phyloP scores from a whole-genome alignment of 35 echinoderm and acorn worm species.

The Ptychodera flava region DNA sequence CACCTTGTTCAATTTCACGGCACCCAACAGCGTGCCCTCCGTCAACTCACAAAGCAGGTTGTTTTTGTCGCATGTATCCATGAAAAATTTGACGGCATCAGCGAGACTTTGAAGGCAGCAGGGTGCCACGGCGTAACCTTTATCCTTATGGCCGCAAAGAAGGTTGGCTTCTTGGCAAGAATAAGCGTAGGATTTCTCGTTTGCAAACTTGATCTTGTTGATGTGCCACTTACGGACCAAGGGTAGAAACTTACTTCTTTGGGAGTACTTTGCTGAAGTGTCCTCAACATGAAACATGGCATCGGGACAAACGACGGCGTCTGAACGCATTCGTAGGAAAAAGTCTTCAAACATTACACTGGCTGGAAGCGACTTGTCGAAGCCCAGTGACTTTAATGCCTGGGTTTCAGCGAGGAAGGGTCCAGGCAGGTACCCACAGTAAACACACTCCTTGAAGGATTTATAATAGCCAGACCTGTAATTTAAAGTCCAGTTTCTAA shows the following conservation, averaged over 20 bases:
- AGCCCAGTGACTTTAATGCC: not conserved
- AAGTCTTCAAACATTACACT: not conserved
- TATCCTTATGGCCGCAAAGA: not conserved
- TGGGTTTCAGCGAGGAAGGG: not conserved
- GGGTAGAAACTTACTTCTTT: not conserved
- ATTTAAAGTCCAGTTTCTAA: not conserved
- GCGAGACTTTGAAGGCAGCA: not conserved
- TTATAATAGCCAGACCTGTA: not conserved
- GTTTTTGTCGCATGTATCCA: not conserved
- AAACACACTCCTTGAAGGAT: not conserved
- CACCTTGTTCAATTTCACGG: not conserved
- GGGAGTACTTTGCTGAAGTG: not conserved
- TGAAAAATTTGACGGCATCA: not conserved
- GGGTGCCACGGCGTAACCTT: not conserved
- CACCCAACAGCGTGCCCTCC: not conserved
- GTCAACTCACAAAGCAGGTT: not conserved
- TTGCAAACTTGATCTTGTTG: not conserved
- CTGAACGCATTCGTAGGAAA: not conserved
- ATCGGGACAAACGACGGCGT: not conserved
- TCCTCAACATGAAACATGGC: not conserved
- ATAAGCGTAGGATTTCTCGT: not conserved
- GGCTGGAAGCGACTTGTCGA: not conserved
- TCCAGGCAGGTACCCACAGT: not conserved
- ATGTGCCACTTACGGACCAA: not conserved
- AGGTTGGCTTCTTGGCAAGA: not conserved